Conservation (phyloP, 2,113 vertebrate species). For the Proteles cristata region DNA sequence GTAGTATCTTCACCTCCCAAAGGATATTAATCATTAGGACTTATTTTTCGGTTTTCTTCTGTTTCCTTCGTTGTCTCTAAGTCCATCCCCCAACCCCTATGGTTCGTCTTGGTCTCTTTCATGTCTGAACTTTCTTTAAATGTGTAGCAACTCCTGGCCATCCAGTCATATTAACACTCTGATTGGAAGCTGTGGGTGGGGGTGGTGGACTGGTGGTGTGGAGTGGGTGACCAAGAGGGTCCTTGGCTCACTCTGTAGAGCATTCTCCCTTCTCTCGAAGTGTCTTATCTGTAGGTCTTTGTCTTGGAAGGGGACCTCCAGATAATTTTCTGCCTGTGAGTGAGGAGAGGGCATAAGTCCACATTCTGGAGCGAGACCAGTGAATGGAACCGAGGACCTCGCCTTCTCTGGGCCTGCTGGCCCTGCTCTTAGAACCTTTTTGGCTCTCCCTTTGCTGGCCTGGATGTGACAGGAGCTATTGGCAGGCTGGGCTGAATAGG, state of each 20-base stretch:
- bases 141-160: background rate
- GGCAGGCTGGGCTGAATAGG: background rate
- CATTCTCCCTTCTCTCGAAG: background rate
- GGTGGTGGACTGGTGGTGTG: background rate
- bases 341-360: background rate
- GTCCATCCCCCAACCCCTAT: background rate
- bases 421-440: background rate
- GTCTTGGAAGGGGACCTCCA: background rate
- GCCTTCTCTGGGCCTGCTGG: background rate
- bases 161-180: background rate
- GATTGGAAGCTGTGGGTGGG: background rate
- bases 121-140: background rate
- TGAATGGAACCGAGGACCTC: background rate
- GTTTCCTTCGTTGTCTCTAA: background rate
- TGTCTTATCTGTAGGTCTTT: background rate
- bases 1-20: background rate
- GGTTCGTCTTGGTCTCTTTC: background rate
- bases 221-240: background rate
- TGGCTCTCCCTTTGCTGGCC: background rate
- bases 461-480: background rate
- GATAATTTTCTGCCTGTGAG: background rate
- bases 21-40: background rate
- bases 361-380: background rate
- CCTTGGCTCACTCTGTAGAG: background rate
- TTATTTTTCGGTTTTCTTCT: slow-evolving; percentile 1